Evolutionary conservation across 2,888 invertebrate genomes (phyloP), one percentile per base, ranked within the genome.

Genomic region (Drosophila prolongata): DNA sequence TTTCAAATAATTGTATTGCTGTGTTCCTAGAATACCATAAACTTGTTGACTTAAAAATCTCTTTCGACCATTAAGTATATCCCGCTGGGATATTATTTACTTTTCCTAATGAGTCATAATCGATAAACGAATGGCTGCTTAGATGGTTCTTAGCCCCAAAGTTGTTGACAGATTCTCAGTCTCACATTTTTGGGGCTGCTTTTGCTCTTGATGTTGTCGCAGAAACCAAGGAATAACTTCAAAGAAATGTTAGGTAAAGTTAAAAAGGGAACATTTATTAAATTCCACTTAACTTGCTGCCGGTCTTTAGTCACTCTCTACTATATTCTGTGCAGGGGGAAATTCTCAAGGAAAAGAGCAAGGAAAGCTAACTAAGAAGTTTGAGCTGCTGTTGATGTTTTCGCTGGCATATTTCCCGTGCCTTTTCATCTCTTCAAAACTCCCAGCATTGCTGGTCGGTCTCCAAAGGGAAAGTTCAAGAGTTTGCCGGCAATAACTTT

Each of bases 191-290:
- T 24, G 49, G 73, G 40, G 54, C 30, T n/a, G 8, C n/a, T 38
- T 27, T 11, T 2, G 37, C 46, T 42, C 37, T 24, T 42, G 37
- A 44, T 59, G 37, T 56, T 50, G 46, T 6, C 50, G n/a, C 16
- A 30, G 19, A 47, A 53, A 38, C 50, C 71, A 27, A 57, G 24
- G 16, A 53, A 43, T 27, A 75, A 78, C 83, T 88, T 88, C 83
- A 82, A 88, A 82, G 86, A 57, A 42, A 37, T 37, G 46, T 68
- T 70, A 59, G 58, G 37, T 40, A 74, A 81, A 79, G 66, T 77
- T 82, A 60, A 57, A 24, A 75, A 55, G 49, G 60, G 50, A 66
- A 49, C 87, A 83, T 88, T 86, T 83, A 77, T 86, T 82, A 83
- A 88, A 83, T 83, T 77, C 89, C 89, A 52, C 66, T 68, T 43